A percentile compares a stretch with the other conserved stretches of the same genome.
Conservation (phyloP, 1,140 invertebrate species). For the Contarinia nasturtii region DNA sequence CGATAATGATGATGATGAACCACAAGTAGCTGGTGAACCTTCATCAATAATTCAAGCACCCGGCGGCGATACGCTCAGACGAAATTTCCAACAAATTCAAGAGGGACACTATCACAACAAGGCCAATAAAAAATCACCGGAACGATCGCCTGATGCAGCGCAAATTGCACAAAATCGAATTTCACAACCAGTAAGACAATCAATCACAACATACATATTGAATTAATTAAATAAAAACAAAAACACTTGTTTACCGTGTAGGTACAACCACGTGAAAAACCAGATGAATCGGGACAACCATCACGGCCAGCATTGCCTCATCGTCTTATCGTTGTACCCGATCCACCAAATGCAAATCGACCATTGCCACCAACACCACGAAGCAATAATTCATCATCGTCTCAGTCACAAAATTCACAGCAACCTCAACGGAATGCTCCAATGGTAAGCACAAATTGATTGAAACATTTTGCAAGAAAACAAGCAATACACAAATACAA, state of each 20-base stretch:
- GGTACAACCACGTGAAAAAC: constrained; percentile 16
- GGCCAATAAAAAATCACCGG: constrained; percentile 22
- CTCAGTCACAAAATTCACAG: constrained; percentile 26
- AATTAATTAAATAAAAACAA: background rate
- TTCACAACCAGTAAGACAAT: constrained; percentile 17
- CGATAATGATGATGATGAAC: constrained; percentile 77
- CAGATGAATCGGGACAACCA: constrained; percentile 60
- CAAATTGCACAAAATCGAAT: constrained; percentile 24
- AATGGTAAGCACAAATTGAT: constrained; percentile 36
- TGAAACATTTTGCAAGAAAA: background rate
- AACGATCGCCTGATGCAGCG: constrained; percentile 24
- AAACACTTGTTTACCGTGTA: background rate
- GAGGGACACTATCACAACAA: constrained; percentile 44
- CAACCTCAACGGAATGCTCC: constrained; percentile 60
- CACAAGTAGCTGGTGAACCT: constrained; percentile 64
- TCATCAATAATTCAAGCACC: constrained; percentile 78
- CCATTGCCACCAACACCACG: constrained; percentile 70
- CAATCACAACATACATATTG: too few species aligned
- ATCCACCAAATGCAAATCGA: constrained; percentile 36
- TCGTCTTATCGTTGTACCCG: constrained; percentile 62
- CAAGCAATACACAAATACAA: too few species aligned
- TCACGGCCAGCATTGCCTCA: constrained; percentile 69
- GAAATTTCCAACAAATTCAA: constrained; percentile 95
- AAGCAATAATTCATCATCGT: constrained; percentile 12
- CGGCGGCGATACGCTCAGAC: constrained; percentile 74